Conservation (phyloP, 64 coral and sea anemone species). For the Astreopora myriophthalma region DNA sequence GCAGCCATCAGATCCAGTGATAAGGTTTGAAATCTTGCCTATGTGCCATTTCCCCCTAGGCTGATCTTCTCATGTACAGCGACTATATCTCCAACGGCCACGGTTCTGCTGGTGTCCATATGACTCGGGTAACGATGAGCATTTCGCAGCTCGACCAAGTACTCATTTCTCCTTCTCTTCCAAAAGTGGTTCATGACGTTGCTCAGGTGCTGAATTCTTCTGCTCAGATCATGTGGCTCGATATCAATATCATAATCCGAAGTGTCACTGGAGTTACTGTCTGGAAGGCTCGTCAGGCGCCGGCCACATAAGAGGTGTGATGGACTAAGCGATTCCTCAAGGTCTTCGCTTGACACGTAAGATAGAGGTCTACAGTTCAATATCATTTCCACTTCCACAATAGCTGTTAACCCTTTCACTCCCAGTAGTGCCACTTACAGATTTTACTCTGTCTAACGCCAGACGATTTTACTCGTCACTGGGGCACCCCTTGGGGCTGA, state of each 20-base stretch:
- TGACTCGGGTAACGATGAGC: background rate
- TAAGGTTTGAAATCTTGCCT: background rate
- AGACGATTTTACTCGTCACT: too few species aligned
- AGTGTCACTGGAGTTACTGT: background rate
- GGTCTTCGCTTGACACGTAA: background rate
- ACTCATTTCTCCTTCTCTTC: background rate
- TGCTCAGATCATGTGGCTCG: background rate
- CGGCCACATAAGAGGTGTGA: background rate
- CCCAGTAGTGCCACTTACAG: too few species aligned
- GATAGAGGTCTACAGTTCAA: background rate
- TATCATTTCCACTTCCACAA: constrained; percentile 8
- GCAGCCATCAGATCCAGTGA: background rate
- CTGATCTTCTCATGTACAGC: background rate
- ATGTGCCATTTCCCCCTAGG: background rate
- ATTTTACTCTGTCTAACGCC: too few species aligned
- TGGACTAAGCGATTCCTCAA: background rate
- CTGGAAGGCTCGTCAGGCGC: background rate
- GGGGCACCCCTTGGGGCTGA: too few species aligned
- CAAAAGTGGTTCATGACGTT: background rate
- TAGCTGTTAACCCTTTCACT: too few species aligned
- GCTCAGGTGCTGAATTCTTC: background rate
- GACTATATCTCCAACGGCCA: background rate
- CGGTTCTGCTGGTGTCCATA: too few species aligned
- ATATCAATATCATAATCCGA: background rate
- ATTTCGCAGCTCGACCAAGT: background rate